Percentiles rank a stretch among this genome's conserved stretches.
These are phyloP conservation scores for Malurus leucopterus DNA, from an alignment of 2,797 vertebrate genomes.

Conservation along the genomic window DNA sequence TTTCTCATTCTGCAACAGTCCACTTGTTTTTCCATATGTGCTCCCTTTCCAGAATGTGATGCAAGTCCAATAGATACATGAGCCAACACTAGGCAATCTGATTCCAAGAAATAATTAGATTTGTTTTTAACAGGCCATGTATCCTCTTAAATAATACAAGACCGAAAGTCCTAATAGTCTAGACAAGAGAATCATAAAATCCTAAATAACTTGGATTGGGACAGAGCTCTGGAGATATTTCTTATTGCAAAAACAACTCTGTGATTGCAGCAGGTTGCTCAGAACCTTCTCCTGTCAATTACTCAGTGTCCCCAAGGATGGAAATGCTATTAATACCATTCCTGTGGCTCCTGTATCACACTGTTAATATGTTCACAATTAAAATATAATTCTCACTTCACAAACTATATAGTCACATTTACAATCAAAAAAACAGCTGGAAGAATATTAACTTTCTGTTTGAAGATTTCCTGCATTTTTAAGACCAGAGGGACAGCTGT, in stretches of 20 bases:
- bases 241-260: background rate
- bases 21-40: background rate
- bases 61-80: rapidly evolving
- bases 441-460: background rate
- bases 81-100: background rate
- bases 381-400: background rate
- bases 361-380: background rate
- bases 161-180: background rate
- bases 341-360: background rate
- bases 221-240: background rate
- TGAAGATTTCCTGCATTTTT: background rate
- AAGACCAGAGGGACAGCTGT: background rate
- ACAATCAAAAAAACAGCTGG: background rate
- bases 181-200: background rate
- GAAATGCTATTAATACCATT: background rate
- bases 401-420: background rate
- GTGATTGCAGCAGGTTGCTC: background rate
- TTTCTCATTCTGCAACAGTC: background rate
- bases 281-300: background rate
- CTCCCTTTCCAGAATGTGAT: background rate
- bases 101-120: background rate
- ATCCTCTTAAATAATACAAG: background rate
- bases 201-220: background rate
- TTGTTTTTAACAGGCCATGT: background rate
- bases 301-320: background rate